Conservation (phyloP, 2,888 invertebrate genomes). For the Baronia brevicornis region DNA sequence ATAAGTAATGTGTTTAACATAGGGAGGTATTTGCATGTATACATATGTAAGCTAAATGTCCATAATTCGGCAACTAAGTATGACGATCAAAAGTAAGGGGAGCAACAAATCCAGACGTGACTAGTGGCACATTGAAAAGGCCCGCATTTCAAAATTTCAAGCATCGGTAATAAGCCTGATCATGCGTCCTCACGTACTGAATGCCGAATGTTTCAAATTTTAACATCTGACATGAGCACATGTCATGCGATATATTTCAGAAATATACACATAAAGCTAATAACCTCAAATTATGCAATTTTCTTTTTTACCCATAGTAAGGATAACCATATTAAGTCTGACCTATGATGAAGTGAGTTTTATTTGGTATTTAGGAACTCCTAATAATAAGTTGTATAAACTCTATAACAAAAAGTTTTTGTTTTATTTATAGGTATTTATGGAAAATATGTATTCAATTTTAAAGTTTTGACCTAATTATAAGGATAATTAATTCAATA, state of each 20-base stretch:
- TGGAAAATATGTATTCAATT: too few species aligned
- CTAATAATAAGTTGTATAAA: too few species aligned
- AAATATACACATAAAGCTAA: conserved; percentile 3
- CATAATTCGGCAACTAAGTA: conserved; percentile 32
- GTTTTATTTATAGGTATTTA: too few species aligned
- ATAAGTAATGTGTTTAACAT: conserved; percentile 6
- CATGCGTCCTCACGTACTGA: conserved; percentile 59
- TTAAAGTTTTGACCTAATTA: too few species aligned
- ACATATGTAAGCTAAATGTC: too few species aligned
- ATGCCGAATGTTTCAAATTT: conserved; percentile 60
- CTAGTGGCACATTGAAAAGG: conserved; percentile 38
- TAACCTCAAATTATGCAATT: too few species aligned
- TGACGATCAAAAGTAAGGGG: conserved; percentile 39
- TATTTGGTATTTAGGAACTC: too few species aligned
- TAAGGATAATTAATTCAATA: too few species aligned
- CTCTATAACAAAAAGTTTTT: too few species aligned
- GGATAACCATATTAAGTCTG: too few species aligned
- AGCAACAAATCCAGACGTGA: conserved; percentile 56
- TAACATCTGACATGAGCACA: conserved; percentile 43
- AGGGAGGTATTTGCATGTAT: conserved; percentile 17
- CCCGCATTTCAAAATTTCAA: conserved; percentile 45
- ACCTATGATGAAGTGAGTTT: too few species aligned
- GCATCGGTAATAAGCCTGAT: conserved; percentile 67
- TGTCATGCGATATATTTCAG: conserved; percentile 24
- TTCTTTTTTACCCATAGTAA: too few species aligned